phyloP scores from a whole-genome alignment of 2,797 vertebrate genomes.

The Falco rusticolus region DNA sequence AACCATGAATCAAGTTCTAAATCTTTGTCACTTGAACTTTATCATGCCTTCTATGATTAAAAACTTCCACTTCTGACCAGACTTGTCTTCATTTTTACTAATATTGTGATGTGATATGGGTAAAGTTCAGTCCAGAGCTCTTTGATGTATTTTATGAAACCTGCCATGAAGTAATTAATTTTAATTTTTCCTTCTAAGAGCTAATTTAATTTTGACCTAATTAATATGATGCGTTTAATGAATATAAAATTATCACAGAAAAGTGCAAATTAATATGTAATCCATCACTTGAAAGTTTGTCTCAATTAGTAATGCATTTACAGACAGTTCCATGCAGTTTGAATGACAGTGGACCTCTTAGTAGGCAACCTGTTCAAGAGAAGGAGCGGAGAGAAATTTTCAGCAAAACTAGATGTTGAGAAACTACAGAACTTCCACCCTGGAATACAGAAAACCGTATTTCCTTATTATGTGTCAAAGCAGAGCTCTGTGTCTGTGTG shows the following conservation, averaged over 20 bases:
- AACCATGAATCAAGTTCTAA: neutral
- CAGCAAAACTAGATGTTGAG: neutral
- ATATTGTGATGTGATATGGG: neutral
- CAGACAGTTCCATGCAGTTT: neutral
- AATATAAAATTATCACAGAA: slow-evolving; percentile 49
- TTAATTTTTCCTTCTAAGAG: slow-evolving; percentile 34
- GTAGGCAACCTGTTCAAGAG: neutral
- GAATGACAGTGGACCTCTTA: neutral
- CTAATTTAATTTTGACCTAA: slow-evolving; percentile 64
- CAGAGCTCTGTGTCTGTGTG: neutral
- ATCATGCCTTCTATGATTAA: neutral
- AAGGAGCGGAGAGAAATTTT: neutral
- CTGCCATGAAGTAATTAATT: slow-evolving; percentile 23
- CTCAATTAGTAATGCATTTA: slow-evolving; percentile 36
- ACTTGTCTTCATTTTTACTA: neutral
- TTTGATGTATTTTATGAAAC: neutral
- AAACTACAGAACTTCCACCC: neutral
- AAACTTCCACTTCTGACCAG: neutral
- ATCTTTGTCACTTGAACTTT: neutral
- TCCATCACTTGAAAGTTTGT: slow-evolving; percentile 49
- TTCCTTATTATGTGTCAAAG: neutral
- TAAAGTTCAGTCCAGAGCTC: neutral
- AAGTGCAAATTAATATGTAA: slow-evolving; percentile 59
- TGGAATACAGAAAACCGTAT: neutral
- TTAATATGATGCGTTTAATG: slow-evolving; percentile 55